These are phyloP conservation scores for Xanthia togata DNA, from an alignment of 2,888 invertebrate species.

Conservation along the genomic window DNA sequence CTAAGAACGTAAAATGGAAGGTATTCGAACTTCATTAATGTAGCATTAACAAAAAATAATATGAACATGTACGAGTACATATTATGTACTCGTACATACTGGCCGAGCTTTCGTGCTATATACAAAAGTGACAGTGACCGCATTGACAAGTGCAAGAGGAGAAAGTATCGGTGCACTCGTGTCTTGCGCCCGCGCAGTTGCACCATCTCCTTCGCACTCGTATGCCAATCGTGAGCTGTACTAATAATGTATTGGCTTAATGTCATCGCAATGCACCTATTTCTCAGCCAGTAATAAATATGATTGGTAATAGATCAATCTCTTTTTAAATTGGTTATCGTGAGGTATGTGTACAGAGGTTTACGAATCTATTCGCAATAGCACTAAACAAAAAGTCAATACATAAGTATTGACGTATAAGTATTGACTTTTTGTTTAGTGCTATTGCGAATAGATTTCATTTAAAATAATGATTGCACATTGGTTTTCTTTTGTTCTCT, in stretches of 20 bases:
- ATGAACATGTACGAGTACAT: slow-evolving; percentile 9
- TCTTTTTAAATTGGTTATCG: slow-evolving; percentile 13
- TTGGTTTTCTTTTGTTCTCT: not conserved
- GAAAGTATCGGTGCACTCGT: slow-evolving; percentile 61
- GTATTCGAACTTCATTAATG: slow-evolving; percentile 2
- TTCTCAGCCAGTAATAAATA: slow-evolving; percentile 19
- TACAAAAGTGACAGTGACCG: slow-evolving; percentile 76
- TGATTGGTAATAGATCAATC: slow-evolving; percentile 7
- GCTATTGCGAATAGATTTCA: not conserved
- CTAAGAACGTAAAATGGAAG: not conserved
- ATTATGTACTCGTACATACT: too few relatives aligned
- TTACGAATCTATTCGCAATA: too few relatives aligned
- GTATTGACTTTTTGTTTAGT: not conserved
- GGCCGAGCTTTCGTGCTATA: slow-evolving; percentile 55
- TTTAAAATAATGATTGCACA: not conserved
- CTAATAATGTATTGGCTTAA: slow-evolving; percentile 13
- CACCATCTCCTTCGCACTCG: slow-evolving; percentile 62
- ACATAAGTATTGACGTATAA: too few relatives aligned
- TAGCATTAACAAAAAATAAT: slow-evolving; percentile 9
- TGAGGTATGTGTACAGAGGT: not conserved
- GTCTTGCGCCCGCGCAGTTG: slow-evolving; percentile 54
- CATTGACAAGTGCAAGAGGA: slow-evolving; percentile 74
- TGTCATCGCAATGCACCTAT: slow-evolving; percentile 16
- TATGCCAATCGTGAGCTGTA: slow-evolving; percentile 39
- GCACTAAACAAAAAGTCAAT: too few relatives aligned